Evolutionary conservation across 2,888 invertebrate genomes (phyloP).

Genomic region (Noctua janthe): DNA sequence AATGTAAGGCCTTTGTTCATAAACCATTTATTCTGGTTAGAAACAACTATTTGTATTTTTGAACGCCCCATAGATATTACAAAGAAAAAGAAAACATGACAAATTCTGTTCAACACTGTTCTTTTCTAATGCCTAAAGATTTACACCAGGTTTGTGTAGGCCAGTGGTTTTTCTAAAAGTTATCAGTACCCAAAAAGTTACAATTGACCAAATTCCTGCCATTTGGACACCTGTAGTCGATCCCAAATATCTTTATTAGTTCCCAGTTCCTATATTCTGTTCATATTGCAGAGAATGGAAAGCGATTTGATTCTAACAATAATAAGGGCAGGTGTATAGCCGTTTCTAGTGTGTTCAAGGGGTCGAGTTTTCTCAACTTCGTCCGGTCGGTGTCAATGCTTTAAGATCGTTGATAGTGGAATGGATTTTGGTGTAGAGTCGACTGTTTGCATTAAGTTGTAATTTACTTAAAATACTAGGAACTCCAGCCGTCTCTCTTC

Average conservation of each 20-base stretch:
- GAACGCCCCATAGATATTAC: background rate
- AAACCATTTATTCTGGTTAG: background rate
- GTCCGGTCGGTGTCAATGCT: background rate
- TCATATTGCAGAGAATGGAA: background rate
- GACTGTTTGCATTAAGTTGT: background rate
- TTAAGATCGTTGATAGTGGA: slow-evolving; percentile 15
- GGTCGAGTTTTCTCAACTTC: slow-evolving; percentile 11
- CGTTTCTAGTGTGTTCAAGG: background rate
- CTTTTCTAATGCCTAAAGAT: background rate
- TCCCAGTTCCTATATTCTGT: background rate
- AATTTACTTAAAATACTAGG: background rate
- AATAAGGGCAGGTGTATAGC: slow-evolving; percentile 9
- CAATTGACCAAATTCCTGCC: background rate
- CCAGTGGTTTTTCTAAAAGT: background rate
- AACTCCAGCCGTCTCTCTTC: too few relatives aligned
- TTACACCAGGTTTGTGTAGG: background rate
- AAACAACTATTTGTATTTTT: too few relatives aligned
- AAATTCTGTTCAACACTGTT: background rate
- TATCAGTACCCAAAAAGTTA: background rate
- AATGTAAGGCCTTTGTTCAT: background rate
- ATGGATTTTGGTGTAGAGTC: background rate
- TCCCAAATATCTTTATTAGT: background rate
- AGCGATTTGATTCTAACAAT: background rate
- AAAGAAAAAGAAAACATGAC: too few relatives aligned
- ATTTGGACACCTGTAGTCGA: too few relatives aligned